Conservation (phyloP, 2,888 invertebrate species). For the Petrolisthes cinctipes region DNA sequence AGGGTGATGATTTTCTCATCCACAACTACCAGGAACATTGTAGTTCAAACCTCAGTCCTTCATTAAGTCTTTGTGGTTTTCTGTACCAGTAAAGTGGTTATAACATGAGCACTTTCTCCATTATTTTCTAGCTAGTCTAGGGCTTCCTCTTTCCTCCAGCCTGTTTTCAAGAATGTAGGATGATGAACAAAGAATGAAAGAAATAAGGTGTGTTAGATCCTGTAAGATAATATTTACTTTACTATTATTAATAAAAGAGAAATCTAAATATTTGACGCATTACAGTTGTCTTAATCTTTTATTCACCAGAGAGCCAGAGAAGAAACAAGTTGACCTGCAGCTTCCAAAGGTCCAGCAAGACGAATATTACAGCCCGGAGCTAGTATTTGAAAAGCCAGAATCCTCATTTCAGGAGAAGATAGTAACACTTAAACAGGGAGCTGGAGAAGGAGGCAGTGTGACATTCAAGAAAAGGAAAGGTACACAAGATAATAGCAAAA, state of each 20-base stretch:
- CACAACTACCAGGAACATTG: too few relatives aligned
- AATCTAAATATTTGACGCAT: not conserved
- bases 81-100: too few relatives aligned
- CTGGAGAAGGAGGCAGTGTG: conserved; percentile 29
- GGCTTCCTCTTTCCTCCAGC: not conserved
- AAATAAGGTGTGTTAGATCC: not conserved
- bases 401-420: conserved; percentile 55
- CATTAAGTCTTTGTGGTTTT: too few relatives aligned
- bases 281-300: conserved; percentile 18
- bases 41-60: too few relatives aligned
- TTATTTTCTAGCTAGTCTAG: not conserved
- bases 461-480: conserved; percentile 81
- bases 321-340: conserved; percentile 49
- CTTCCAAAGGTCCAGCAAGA: conserved; percentile 46
- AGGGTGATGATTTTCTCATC: too few relatives aligned
- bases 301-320: conserved; percentile 27
- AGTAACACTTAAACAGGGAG: conserved; percentile 41
- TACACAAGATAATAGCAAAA: conserved; percentile 74
- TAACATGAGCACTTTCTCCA: too few relatives aligned
- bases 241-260: not conserved
- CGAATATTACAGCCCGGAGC: conserved; percentile 52
- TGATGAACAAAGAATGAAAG: not conserved
- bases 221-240: not conserved
- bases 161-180: not conserved
- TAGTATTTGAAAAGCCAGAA: conserved; percentile 37